A percentile compares a stretch with the other conserved stretches of the same genome.
phyloP scores from a whole-genome alignment of 2,888 invertebrate genomes.

The Mythimna pallens region DNA sequence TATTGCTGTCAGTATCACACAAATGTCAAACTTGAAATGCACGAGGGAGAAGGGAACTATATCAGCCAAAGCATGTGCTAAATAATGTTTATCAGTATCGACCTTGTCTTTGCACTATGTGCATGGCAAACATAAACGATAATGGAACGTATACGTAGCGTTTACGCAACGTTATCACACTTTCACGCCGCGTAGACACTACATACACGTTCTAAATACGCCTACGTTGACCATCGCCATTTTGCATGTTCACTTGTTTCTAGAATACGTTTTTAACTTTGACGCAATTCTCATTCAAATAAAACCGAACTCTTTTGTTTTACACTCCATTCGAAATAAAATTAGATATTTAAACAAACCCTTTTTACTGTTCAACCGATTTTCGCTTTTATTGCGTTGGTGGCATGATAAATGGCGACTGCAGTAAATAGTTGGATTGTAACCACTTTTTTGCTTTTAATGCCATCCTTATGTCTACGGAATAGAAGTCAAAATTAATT shows the following conservation, averaged over 20 bases:
- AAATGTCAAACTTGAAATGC: background rate
- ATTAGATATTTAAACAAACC: no score
- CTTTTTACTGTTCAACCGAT: no score
- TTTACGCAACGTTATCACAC: background rate
- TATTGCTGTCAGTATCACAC: background rate
- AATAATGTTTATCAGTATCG: background rate
- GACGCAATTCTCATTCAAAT: background rate
- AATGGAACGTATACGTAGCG: background rate
- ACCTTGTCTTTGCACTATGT: background rate
- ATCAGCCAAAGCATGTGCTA: background rate
- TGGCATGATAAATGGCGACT: no score
- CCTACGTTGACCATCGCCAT: background rate
- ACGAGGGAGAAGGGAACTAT: background rate
- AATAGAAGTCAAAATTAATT: no score
- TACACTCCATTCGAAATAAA: no score
- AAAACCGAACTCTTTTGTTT: background rate
- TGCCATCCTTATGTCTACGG: no score
- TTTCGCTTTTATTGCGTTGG: no score
- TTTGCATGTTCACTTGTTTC: conserved; percentile 9
- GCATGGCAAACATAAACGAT: background rate
- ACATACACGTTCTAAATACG: background rate
- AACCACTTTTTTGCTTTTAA: no score
- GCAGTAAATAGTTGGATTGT: no score
- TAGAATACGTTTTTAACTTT: background rate
- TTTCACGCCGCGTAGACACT: background rate